phyloP scores from a whole-genome alignment of 92 coral and sea anemone species.

The Blastomussa wellsi region DNA sequence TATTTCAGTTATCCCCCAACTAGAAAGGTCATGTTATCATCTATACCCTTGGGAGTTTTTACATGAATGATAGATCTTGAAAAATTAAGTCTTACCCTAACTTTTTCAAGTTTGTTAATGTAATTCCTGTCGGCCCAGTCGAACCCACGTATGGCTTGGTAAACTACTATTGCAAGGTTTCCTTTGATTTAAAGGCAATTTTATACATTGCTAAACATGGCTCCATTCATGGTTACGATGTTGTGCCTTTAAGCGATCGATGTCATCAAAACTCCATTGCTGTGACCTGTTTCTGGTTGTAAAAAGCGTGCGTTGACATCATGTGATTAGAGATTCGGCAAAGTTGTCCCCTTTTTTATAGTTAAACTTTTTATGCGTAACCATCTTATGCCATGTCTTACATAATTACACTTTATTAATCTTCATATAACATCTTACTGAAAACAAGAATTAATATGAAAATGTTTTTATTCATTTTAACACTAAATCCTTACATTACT shows the following conservation, averaged over 20 bases:
- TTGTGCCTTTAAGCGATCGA: background rate
- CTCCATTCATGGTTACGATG: too few species aligned
- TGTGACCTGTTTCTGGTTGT: background rate
- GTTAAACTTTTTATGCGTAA: background rate
- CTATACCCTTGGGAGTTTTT: background rate
- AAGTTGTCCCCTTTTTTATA: background rate
- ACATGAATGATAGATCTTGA: too few species aligned
- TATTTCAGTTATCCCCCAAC: background rate
- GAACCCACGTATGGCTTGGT: too few species aligned
- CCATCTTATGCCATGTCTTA: background rate
- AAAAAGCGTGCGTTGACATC: conserved; percentile 7
- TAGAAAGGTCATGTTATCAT: background rate
- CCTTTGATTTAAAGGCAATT: too few species aligned
- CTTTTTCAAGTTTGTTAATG: too few species aligned
- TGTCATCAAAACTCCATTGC: background rate
- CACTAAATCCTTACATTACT: background rate
- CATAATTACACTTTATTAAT: background rate
- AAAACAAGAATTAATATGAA: background rate
- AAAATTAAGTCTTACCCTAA: too few species aligned
- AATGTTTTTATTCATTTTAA: background rate
- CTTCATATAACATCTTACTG: background rate
- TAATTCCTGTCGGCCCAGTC: too few species aligned
- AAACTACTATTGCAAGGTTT: too few species aligned
- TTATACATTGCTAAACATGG: too few species aligned
- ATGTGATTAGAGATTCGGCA: background rate